Percentiles rank a stretch among this genome's conserved stretches.
phyloP scores from a whole-genome alignment of 1,140 invertebrate species.

The Pomacea maculata region DNA sequence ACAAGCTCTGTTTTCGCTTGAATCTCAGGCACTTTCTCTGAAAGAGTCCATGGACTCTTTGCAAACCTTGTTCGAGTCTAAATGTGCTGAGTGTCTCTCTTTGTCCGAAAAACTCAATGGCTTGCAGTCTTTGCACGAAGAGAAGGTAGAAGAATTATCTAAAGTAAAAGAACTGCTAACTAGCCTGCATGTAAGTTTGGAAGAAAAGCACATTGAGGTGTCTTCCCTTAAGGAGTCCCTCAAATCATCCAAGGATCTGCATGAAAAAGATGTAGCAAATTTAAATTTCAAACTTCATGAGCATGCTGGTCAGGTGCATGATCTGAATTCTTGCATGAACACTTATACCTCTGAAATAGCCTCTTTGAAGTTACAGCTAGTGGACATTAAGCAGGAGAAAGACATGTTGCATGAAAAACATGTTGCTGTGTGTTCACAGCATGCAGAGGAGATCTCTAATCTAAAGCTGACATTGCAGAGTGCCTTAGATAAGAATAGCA shows the following conservation, averaged over 20 bases:
- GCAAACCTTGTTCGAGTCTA: slow-evolving; percentile 19
- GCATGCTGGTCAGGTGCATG: neutral
- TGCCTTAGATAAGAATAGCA: neutral
- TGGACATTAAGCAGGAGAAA: slow-evolving; percentile 14
- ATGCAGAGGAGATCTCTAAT: slow-evolving; percentile 14
- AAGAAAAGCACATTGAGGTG: slow-evolving; percentile 28
- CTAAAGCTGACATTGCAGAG: slow-evolving; percentile 8
- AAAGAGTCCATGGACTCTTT: slow-evolving; percentile 24
- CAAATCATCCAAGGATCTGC: slow-evolving; percentile 19
- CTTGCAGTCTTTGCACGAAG: slow-evolving; percentile 16
- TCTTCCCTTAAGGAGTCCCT: slow-evolving; percentile 20
- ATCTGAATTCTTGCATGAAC: neutral
- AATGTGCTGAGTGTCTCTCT: slow-evolving; percentile 27
- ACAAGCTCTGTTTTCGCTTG: slow-evolving; percentile 24
- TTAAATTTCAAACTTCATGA: slow-evolving; percentile 7
- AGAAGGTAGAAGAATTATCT: slow-evolving; percentile 3
- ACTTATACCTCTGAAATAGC: slow-evolving; percentile 4
- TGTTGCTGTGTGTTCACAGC: neutral
- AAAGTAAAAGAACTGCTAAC: slow-evolving; percentile 4
- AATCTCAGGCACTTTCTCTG: slow-evolving; percentile 29
- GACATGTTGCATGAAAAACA: slow-evolving; percentile 6
- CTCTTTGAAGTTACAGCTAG: neutral
- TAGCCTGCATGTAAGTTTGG: slow-evolving; percentile 19
- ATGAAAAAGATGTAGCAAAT: slow-evolving; percentile 15
- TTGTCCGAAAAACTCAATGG: slow-evolving; percentile 29